Evolutionary conservation across 2,113 vertebrate genomes (phyloP).

Genomic region (Tor tambroides): DNA sequence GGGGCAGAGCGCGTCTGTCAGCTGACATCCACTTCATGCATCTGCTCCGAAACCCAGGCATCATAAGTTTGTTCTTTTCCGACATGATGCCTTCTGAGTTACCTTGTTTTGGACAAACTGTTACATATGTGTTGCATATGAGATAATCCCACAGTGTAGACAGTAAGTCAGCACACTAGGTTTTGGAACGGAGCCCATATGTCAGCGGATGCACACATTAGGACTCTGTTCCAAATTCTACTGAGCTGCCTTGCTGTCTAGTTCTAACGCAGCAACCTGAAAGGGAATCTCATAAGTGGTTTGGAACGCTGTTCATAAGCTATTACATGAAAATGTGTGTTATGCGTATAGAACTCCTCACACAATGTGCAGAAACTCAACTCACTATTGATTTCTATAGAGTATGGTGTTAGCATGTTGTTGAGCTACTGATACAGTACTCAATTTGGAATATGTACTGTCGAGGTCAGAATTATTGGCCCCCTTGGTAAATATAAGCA

Average conservation of each 20-base stretch:
- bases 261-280: background rate
- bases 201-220: background rate
- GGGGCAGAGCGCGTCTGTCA: constrained; percentile 46
- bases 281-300: background rate
- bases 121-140: too few relatives aligned
- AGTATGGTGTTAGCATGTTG: too few relatives aligned
- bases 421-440: too few relatives aligned
- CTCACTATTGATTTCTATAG: too few relatives aligned
- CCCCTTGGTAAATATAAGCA: too few relatives aligned
- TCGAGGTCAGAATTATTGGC: too few relatives aligned
- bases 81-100: background rate
- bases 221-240: background rate
- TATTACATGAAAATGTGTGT: background rate
- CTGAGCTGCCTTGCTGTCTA: background rate
- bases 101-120: background rate
- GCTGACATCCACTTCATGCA: background rate
- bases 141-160: too few relatives aligned
- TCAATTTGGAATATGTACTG: too few relatives aligned
- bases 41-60: background rate
- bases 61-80: background rate
- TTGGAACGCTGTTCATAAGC: background rate
- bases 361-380: too few relatives aligned
- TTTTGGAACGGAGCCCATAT: background rate
- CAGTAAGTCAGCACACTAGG: background rate
- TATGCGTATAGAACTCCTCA: too few relatives aligned